Evolutionary conservation across 2,888 invertebrate species (phyloP), one percentile per base, ranked within the genome.

Genomic region (Cheilosia urbana): DNA sequence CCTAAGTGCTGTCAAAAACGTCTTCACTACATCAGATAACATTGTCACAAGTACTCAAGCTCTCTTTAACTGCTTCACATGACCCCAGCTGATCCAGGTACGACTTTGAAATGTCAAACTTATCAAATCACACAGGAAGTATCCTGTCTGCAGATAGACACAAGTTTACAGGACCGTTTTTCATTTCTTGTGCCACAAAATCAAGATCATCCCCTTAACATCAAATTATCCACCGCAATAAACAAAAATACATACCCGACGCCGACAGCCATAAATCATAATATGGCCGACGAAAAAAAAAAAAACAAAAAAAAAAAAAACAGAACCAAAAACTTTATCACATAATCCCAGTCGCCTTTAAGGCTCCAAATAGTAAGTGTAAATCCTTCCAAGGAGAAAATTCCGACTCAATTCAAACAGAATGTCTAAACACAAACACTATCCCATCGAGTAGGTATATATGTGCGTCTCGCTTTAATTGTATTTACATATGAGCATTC

Each of bases 401-500:
- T 66, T 79, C 58, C 55, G 34, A 79, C 73, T 84, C 68, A 65
- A 81, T 76, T 77, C 81, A 81, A 85, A 85, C 66, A 57, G 85
- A 80, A 80, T 76, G 37, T 42, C 68, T 63, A 51, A 84, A 80
- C 37, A 53, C 58, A 72, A 49, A 27, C 57, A 58, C 40, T 53
- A 45, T 30, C 55, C 62, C 57, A 49, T 27, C 19, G n/a, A n/a
- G n/a, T n/a, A 19, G 21, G 21, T 19, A 2, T 24, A 24, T 24
- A 17, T 17, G 13, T 21, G 49, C 21, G 24, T 21, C 69, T 63
- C 63, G 76, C 57, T 76, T 85, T 81, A 85, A 81, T 85, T 85
- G 60, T 85, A 85, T 84, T 84, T 84, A 84, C 84, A 79, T 79
- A 79, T 69, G 69, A 71, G 65, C 60, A 40, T 66, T 78, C 63